phyloP scores from a whole-genome alignment of 2,888 invertebrate species.

The Galerucella calmariensis region DNA sequence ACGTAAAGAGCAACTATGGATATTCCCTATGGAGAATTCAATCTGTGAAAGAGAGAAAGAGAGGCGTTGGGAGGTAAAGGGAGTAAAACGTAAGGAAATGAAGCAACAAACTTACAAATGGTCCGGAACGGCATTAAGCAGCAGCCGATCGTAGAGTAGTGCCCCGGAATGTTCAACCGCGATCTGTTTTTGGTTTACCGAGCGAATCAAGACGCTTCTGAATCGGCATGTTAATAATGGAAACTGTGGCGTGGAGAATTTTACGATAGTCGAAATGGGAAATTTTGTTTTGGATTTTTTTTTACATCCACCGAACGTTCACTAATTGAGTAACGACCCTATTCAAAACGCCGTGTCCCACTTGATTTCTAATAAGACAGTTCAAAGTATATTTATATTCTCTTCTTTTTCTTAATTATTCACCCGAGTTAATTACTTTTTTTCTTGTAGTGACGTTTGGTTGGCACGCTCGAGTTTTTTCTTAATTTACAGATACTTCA shows the following conservation, averaged over 20 bases:
- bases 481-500: slow-evolving; percentile 58
- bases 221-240: slow-evolving; percentile 48
- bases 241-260: slow-evolving; percentile 28
- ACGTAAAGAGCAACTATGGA: slow-evolving; percentile 18
- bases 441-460: slow-evolving; percentile 50
- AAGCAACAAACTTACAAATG: slow-evolving; percentile 65
- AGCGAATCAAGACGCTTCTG: slow-evolving; percentile 55
- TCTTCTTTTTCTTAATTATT: slow-evolving; percentile 54
- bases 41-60: slow-evolving; percentile 14
- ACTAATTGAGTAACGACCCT: slow-evolving; percentile 27
- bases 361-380: slow-evolving; percentile 50
- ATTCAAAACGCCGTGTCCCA: slow-evolving; percentile 32
- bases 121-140: slow-evolving; percentile 64
- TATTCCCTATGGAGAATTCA: slow-evolving; percentile 29
- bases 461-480: slow-evolving; percentile 55
- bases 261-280: not conserved
- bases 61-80: not conserved
- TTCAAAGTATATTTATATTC: slow-evolving; percentile 50
- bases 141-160: slow-evolving; percentile 54
- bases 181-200: slow-evolving; percentile 62
- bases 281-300: not conserved
- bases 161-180: slow-evolving; percentile 56
- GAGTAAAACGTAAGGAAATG: slow-evolving; percentile 58
- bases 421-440: slow-evolving; percentile 58
- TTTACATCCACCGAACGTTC: not conserved